Conservation (phyloP, 1,140 invertebrate species). For the Chrysoperla carnea region DNA sequence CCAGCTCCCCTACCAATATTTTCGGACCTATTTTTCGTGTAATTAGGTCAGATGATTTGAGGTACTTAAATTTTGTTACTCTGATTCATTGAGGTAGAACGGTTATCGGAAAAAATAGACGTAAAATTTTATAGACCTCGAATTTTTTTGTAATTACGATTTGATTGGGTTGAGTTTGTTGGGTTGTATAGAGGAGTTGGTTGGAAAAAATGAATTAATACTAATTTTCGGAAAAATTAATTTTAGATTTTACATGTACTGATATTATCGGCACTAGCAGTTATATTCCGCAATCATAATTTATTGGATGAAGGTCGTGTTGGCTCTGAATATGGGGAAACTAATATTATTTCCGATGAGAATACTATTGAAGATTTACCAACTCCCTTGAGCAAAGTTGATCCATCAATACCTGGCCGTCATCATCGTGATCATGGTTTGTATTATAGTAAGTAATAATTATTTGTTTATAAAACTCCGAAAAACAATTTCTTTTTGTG, state of each 20-base stretch:
- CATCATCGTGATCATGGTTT: slow-evolving; percentile 30
- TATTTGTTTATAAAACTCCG: not conserved
- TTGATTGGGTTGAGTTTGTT: too few relatives aligned
- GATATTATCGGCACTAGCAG: slow-evolving; percentile 45
- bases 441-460: slow-evolving; percentile 33
- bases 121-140: too few relatives aligned
- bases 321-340: slow-evolving; percentile 6
- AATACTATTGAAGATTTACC: slow-evolving; percentile 23
- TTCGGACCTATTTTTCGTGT: not conserved
- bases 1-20: not conserved
- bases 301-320: slow-evolving; percentile 30
- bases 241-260: slow-evolving; percentile 51
- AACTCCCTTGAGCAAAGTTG: slow-evolving; percentile 46
- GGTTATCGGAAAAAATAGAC: too few relatives aligned
- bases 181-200: too few relatives aligned
- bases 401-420: slow-evolving; percentile 36
- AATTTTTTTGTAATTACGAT: too few relatives aligned
- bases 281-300: slow-evolving; percentile 51
- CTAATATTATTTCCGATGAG: not conserved
- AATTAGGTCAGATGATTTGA: too few relatives aligned
- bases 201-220: too few relatives aligned
- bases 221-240: too few relatives aligned
- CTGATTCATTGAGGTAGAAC: too few relatives aligned
- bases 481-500: too few relatives aligned
- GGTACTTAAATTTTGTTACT: too few relatives aligned